Evolutionary conservation across 2,113 vertebrate genomes (phyloP).

Genomic region (Tenrec ecaudatus): DNA sequence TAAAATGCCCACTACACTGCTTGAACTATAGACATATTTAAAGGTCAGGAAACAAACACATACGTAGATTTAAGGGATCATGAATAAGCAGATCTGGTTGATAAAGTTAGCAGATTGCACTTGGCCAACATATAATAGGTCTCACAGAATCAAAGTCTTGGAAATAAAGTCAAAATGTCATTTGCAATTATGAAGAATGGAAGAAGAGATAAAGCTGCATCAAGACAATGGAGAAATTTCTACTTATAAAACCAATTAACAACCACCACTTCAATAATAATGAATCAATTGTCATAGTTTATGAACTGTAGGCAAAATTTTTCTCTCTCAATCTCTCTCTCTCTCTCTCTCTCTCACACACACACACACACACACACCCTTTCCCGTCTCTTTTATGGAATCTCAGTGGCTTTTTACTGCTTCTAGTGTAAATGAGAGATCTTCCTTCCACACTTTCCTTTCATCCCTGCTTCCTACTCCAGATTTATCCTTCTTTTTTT

Average conservation of each 20-base stretch:
- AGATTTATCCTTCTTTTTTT: neutral
- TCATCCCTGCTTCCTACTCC: neutral
- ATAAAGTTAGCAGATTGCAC: neutral
- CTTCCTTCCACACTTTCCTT: neutral
- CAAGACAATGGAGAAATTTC: conserved; percentile 1
- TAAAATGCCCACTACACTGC: no score
- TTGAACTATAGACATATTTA: no score
- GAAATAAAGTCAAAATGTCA: neutral
- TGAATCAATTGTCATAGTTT: conserved; percentile 6
- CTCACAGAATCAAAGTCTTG: neutral
- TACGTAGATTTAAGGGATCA: conserved; percentile 10
- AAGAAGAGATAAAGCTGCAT: conserved; percentile 33
- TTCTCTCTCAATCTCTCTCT: neutral
- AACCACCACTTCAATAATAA: conserved; percentile 41
- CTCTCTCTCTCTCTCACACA: neutral
- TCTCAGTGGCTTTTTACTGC: neutral
- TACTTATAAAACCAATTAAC: conserved; percentile 28
- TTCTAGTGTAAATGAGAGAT: neutral
- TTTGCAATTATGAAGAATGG: neutral
- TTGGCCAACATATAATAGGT: neutral
- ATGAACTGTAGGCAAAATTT: neutral
- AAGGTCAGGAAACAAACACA: neutral
- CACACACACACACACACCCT: neutral
- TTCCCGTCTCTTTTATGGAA: conserved; percentile 10
- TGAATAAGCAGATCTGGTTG: conserved; percentile 1